phyloP scores from a whole-genome alignment of 1,140 invertebrate species.

The Sycophaga agraensis region DNA sequence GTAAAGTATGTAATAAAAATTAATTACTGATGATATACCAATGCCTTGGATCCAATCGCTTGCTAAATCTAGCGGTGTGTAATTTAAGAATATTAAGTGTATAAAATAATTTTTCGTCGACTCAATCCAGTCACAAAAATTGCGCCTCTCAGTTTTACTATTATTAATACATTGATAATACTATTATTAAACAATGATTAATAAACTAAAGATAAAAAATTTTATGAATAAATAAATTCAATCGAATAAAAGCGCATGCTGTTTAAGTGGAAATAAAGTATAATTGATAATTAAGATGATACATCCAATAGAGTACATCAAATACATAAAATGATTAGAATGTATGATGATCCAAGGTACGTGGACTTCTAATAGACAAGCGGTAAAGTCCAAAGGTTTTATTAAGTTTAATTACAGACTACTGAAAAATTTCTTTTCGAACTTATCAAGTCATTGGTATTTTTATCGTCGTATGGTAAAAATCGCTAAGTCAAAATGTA shows the following conservation, averaged over 20 bases:
- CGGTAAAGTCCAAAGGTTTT: slow-evolving; percentile 15
- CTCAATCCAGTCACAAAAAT: slow-evolving; percentile 26
- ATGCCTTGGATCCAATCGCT: slow-evolving; percentile 50
- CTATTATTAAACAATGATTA: slow-evolving; percentile 10
- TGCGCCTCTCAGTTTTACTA: slow-evolving; percentile 5
- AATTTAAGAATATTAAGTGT: slow-evolving; percentile 23
- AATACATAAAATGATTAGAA: neutral
- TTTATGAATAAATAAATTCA: slow-evolving; percentile 28
- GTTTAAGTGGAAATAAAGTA: neutral
- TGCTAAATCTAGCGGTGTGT: slow-evolving; percentile 31
- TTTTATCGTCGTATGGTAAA: slow-evolving; percentile 22
- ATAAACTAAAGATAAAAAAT: slow-evolving; percentile 3
- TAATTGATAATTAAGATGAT: neutral
- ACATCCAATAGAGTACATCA: no score
- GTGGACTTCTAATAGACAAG: slow-evolving; percentile 5
- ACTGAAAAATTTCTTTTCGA: slow-evolving; percentile 13
- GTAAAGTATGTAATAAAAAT: slow-evolving; percentile 44
- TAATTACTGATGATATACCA: slow-evolving; percentile 43
- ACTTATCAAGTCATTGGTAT: slow-evolving; percentile 13
- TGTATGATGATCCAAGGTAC: slow-evolving; percentile 22
- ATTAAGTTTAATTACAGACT: slow-evolving; percentile 18
- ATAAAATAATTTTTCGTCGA: slow-evolving; percentile 34
- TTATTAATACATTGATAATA: neutral
- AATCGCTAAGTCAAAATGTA: slow-evolving; percentile 26
- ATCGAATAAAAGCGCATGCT: slow-evolving; percentile 29